Evolutionary conservation across 2,113 vertebrate genomes (phyloP).

Genomic region (Phasianus colchicus): DNA sequence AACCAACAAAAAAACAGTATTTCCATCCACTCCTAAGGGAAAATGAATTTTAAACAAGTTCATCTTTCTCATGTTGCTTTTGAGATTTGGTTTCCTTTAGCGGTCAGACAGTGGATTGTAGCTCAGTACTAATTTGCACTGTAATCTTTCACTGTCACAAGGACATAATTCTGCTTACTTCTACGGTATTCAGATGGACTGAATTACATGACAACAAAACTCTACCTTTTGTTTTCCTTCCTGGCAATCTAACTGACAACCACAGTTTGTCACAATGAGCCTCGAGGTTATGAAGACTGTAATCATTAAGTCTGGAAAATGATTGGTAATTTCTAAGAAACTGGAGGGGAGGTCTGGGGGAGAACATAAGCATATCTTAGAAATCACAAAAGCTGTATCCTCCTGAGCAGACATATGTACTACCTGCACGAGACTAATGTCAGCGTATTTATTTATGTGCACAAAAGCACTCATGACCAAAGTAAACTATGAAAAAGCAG

Average conservation of each 20-base stretch:
- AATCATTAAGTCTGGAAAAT: slow-evolving; percentile 25
- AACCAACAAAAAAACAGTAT: slow-evolving; percentile 49
- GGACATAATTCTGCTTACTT: neutral
- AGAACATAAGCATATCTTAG: slow-evolving; percentile 1
- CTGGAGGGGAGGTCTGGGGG: neutral
- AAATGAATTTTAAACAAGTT: slow-evolving; percentile 21
- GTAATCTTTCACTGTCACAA: slow-evolving; percentile 5
- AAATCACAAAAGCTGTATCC: slow-evolving; percentile 35
- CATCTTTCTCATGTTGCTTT: slow-evolving; percentile 49
- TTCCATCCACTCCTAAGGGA: slow-evolving; percentile 9
- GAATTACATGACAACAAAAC: neutral
- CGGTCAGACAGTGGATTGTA: slow-evolving; percentile 37
- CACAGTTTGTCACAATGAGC: slow-evolving; percentile 47
- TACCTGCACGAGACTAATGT: neutral
- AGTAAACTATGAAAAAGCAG: slow-evolving; percentile 56
- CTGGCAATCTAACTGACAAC: slow-evolving; percentile 70
- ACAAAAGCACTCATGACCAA: slow-evolving; percentile 46
- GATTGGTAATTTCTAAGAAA: neutral
- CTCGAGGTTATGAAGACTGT: neutral
- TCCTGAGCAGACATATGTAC: slow-evolving; percentile 57
- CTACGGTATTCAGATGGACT: neutral
- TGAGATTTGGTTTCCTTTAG: slow-evolving; percentile 47
- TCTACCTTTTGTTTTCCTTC: slow-evolving; percentile 8
- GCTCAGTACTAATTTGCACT: neutral
- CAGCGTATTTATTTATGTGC: slow-evolving; percentile 5